A percentile compares a stretch with the other conserved stretches of the same genome.
phyloP scores from a whole-genome alignment of 2,797 vertebrate genomes.

The Pogonophryne albipinna region DNA sequence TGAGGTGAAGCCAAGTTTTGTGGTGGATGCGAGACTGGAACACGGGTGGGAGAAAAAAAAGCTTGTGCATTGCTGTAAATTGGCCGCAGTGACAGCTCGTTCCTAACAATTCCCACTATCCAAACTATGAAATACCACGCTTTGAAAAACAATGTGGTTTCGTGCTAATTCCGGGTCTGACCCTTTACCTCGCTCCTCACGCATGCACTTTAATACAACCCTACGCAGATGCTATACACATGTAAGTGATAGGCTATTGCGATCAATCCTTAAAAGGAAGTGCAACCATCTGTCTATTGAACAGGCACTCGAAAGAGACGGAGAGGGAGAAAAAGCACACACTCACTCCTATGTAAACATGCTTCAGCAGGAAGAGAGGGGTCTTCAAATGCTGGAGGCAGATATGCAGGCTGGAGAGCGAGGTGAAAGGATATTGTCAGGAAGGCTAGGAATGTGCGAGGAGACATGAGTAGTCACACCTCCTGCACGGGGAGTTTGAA shows the following conservation, averaged over 20 bases:
- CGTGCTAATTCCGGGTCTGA: slow-evolving; percentile 58
- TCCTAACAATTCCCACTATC: slow-evolving; percentile 70
- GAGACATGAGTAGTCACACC: slow-evolving; percentile 43
- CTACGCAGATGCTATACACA: slow-evolving; percentile 75
- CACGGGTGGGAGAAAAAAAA: slow-evolving; percentile 13
- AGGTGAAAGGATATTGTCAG: slow-evolving; percentile 42
- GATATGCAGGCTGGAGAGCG: slow-evolving; percentile 24
- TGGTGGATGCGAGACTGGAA: slow-evolving; percentile 39
- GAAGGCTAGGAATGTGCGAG: slow-evolving; percentile 45
- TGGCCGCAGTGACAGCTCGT: slow-evolving; percentile 55
- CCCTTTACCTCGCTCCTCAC: slow-evolving; percentile 44
- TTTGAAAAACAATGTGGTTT: slow-evolving; percentile 46
- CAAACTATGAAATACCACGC: slow-evolving; percentile 65
- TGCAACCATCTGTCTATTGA: slow-evolving; percentile 77
- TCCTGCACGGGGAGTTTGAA: slow-evolving; percentile 29
- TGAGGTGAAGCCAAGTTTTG: slow-evolving; percentile 59
- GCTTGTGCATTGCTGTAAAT: slow-evolving; percentile 46
- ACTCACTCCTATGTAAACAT: slow-evolving; percentile 81
- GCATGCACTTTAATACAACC: slow-evolving; percentile 50
- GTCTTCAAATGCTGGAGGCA: slow-evolving; percentile 61
- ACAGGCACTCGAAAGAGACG: slow-evolving; percentile 71
- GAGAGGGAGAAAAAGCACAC: slow-evolving; percentile 78
- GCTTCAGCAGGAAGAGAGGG: slow-evolving; percentile 66
- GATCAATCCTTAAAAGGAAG: slow-evolving; percentile 87
- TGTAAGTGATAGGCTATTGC: slow-evolving; percentile 73